Conservation (phyloP, 2,888 invertebrate genomes). For the Temnothorax unifasciatus region DNA sequence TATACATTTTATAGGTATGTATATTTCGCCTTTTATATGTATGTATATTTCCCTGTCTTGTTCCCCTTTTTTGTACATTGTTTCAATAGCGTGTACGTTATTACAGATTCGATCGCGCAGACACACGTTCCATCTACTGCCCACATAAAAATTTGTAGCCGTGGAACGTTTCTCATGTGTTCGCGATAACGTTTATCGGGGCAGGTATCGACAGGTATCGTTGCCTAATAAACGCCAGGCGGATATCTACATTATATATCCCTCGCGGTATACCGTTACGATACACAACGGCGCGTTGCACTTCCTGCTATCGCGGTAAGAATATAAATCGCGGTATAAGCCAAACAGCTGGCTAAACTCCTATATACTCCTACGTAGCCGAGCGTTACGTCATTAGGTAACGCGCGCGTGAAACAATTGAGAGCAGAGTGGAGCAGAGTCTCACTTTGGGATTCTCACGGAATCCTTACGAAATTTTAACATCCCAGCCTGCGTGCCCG, state of each 20-base stretch:
- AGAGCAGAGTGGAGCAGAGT: constrained; percentile 44
- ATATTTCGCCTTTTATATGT: no score
- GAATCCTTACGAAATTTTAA: constrained; percentile 29
- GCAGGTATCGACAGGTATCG: not conserved
- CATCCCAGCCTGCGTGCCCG: not conserved
- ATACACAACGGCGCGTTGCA: constrained; percentile 64
- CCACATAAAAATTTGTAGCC: not conserved
- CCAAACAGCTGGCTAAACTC: constrained; percentile 49
- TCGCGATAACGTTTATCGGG: constrained; percentile 1
- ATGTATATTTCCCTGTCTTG: not conserved
- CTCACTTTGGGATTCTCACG: constrained; percentile 36
- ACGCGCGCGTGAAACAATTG: constrained; percentile 44
- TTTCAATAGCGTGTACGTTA: not conserved
- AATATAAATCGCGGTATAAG: constrained; percentile 70
- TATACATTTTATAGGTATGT: no score
- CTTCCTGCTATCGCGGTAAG: constrained; percentile 68
- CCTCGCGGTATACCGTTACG: constrained; percentile 67
- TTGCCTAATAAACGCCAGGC: constrained; percentile 29
- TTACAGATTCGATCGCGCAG: not conserved
- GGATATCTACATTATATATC: constrained; percentile 52
- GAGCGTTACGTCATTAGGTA: constrained; percentile 34
- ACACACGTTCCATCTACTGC: not conserved
- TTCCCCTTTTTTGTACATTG: not conserved
- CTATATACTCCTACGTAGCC: constrained; percentile 47
- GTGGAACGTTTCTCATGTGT: not conserved